These are phyloP conservation scores for Nebria ingens DNA, from an alignment of 1,140 invertebrate species.

Conservation along the genomic window DNA sequence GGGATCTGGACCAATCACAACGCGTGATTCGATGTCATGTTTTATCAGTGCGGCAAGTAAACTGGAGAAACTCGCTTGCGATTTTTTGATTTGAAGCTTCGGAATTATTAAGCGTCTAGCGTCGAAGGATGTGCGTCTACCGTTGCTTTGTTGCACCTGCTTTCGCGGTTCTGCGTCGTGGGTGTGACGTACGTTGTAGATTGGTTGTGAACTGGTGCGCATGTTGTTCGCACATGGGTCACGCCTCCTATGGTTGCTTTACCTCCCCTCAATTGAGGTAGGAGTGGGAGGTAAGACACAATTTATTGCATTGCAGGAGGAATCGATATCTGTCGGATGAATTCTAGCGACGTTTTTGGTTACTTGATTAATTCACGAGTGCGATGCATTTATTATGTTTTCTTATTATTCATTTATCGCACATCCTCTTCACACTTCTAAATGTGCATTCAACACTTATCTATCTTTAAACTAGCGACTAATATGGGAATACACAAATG, in stretches of 20 bases:
- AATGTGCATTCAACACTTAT: no score
- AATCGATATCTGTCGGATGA: constrained; percentile 3
- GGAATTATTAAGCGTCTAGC: constrained; percentile 12
- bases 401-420: no score
- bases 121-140: not conserved
- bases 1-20: constrained; percentile 25
- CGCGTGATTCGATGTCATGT: constrained; percentile 30
- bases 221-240: not conserved
- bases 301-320: not conserved
- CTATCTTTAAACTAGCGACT: no score
- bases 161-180: not conserved
- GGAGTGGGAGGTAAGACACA: not conserved
- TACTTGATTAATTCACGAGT: constrained; percentile 1
- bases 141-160: not conserved
- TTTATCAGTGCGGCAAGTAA: constrained; percentile 30
- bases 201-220: not conserved
- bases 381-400: constrained; percentile 3
- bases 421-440: no score
- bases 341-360: not conserved
- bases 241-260: not conserved
- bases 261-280: not conserved
- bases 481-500: no score
- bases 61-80: constrained; percentile 21
- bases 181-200: not conserved
- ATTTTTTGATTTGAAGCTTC: constrained; percentile 26